These are phyloP conservation scores for Mormyrus iriodes DNA, from an alignment of 2,113 vertebrate genomes.

Conservation along the genomic window DNA sequence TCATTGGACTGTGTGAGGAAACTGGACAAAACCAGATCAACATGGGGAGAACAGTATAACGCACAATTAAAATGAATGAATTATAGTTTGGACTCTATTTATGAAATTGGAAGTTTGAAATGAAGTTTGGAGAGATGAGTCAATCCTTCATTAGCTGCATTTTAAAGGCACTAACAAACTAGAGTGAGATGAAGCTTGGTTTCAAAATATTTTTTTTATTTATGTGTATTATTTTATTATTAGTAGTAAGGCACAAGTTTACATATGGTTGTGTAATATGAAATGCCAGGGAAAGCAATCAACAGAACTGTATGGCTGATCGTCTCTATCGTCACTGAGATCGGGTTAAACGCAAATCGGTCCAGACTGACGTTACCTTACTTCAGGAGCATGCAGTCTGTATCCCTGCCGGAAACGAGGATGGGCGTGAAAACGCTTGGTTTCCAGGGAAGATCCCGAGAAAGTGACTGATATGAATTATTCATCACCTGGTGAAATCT, in stretches of 20 bases:
- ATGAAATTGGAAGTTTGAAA: too few species aligned
- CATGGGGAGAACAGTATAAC: neutral
- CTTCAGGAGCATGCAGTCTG: neutral
- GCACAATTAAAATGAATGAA: neutral
- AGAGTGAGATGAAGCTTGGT: neutral
- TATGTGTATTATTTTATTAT: neutral
- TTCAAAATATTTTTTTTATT: neutral
- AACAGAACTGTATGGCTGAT: neutral
- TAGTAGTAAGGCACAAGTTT: neutral
- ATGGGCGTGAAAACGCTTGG: neutral
- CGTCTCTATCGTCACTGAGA: neutral
- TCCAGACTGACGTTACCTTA: neutral
- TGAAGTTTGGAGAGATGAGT: neutral
- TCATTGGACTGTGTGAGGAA: neutral
- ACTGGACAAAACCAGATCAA: neutral
- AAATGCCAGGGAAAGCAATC: neutral
- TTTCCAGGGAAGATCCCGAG: neutral
- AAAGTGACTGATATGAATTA: constrained; percentile 6
- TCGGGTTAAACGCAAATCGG: neutral
- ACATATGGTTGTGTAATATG: neutral
- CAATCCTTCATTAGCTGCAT: neutral
- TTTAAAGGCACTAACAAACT: neutral
- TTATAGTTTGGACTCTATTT: neutral
- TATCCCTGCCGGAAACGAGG: neutral
- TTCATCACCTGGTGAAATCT: constrained; percentile 5